A percentile compares a stretch with the other conserved stretches of the same genome.
Conservation (phyloP, 2,888 invertebrate genomes). For the Tanypteryx hageni region DNA sequence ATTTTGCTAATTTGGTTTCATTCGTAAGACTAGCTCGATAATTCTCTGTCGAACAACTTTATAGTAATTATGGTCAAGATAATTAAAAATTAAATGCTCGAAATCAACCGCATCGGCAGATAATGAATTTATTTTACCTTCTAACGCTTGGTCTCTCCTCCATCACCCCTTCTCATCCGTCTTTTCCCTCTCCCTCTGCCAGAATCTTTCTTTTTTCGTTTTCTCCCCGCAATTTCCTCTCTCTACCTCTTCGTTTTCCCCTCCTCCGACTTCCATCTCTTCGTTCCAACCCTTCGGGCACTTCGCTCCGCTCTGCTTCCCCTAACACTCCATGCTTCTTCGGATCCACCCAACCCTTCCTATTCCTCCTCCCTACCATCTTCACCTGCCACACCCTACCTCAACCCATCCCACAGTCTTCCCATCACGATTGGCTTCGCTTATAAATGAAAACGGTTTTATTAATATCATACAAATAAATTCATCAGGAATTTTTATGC, state of each 20-base stretch:
- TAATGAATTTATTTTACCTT: neutral
- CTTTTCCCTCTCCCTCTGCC: neutral
- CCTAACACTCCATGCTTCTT: neutral
- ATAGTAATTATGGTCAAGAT: too few relatives aligned
- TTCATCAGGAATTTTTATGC: too few relatives aligned
- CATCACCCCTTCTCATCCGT: neutral
- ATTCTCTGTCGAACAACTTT: too few relatives aligned
- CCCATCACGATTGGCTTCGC: neutral
- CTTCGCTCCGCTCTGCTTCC: too few relatives aligned
- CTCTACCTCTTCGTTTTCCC: too few relatives aligned
- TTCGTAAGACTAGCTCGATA: too few relatives aligned
- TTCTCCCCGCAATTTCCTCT: too few relatives aligned
- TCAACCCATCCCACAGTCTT: slow-evolving; percentile 24
- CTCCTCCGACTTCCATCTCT: too few relatives aligned
- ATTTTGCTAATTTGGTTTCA: too few relatives aligned
- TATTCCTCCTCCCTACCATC: neutral
- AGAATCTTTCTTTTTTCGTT: too few relatives aligned
- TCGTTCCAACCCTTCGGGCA: too few relatives aligned
- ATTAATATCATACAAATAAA: neutral
- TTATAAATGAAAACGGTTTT: neutral
- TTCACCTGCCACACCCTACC: slow-evolving; percentile 2
- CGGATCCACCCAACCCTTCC: neutral
- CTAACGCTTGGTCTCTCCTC: neutral
- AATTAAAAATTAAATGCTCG: neutral
- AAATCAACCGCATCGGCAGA: neutral